Evolutionary conservation across 2,113 vertebrate genomes (phyloP).

Genomic region (Dromas ardeola): DNA sequence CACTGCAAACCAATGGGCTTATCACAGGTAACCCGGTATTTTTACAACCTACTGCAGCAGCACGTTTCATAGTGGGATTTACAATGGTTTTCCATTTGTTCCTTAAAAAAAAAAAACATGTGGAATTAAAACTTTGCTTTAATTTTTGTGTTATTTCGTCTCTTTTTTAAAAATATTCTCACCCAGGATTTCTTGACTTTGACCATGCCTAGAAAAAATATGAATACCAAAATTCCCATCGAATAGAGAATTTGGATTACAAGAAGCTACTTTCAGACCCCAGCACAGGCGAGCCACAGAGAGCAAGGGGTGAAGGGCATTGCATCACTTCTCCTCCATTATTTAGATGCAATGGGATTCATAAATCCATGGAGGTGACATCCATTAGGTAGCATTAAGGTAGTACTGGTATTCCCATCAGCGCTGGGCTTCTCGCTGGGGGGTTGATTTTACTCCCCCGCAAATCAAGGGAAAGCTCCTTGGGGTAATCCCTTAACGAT

Average conservation of each 20-base stretch:
- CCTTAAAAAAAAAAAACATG: background rate
- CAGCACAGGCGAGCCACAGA: background rate
- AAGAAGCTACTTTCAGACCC: background rate
- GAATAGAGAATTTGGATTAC: background rate
- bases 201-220: background rate
- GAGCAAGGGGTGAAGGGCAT: background rate
- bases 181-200: background rate
- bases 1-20: background rate
- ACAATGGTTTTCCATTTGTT: background rate
- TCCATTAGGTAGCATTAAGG: slow-evolving; percentile 51
- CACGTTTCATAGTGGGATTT: background rate
- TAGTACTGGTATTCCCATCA: background rate
- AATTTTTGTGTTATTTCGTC: background rate
- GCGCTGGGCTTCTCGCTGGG: background rate
- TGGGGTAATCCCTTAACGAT: background rate
- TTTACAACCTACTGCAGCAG: background rate
- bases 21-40: background rate
- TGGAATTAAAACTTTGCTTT: background rate
- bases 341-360: slow-evolving; percentile 33
- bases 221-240: background rate
- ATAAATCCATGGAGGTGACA: slow-evolving; percentile 4
- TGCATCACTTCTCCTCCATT: slow-evolving; percentile 34
- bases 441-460: background rate
- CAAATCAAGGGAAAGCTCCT: slow-evolving; percentile 14
- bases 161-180: background rate